phyloP scores from a whole-genome alignment of 2,797 vertebrate species.

The Coregonus suidteri region DNA sequence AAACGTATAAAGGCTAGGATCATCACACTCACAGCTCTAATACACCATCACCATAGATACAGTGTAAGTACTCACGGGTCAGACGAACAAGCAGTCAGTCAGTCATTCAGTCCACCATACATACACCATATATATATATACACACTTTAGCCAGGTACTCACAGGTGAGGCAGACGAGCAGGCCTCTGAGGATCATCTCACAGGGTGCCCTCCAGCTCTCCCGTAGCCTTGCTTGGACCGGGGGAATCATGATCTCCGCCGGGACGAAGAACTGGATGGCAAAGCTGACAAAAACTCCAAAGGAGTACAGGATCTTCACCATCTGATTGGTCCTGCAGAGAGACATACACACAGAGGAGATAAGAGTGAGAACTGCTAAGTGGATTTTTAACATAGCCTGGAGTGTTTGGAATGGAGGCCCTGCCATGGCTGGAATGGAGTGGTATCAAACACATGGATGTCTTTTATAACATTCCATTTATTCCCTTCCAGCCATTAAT shows the following conservation, averaged over 20 bases:
- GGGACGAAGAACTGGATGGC: slow-evolving; percentile 89
- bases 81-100: neutral
- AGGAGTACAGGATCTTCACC: slow-evolving; percentile 85
- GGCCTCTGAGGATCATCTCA: slow-evolving; percentile 68
- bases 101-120: too few relatives aligned
- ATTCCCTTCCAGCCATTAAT: too few relatives aligned
- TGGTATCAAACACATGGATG: too few relatives aligned
- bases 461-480: too few relatives aligned
- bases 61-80: neutral
- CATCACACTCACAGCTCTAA: too few relatives aligned
- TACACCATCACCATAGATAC: neutral
- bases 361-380: neutral
- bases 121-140: neutral
- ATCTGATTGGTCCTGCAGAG: slow-evolving; percentile 80
- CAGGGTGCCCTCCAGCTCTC: slow-evolving; percentile 71
- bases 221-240: slow-evolving; percentile 67
- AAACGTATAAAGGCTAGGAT: too few relatives aligned
- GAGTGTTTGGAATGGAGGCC: neutral
- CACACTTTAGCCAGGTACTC: slow-evolving; percentile 58
- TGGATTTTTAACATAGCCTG: neutral
- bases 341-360: neutral
- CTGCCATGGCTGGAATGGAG: neutral
- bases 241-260: slow-evolving; percentile 83
- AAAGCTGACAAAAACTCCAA: slow-evolving; percentile 88
- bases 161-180: slow-evolving; percentile 82